Conservation (phyloP, 2,113 vertebrate genomes). For the Gopherus evgoodei region DNA sequence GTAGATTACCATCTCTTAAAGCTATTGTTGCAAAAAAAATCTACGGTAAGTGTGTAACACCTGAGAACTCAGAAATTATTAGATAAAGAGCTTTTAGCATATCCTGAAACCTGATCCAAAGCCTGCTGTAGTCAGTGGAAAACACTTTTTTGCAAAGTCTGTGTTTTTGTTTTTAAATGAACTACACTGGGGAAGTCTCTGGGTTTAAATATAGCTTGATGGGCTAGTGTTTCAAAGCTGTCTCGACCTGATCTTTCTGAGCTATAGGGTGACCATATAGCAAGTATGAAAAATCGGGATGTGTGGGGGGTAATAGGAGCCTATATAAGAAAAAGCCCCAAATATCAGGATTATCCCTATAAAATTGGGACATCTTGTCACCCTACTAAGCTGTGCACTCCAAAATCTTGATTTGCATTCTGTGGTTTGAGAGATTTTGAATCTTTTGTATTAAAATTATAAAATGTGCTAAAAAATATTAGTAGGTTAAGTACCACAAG, state of each 20-base stretch:
- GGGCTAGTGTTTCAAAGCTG: neutral
- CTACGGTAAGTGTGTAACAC: neutral
- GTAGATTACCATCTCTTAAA: neutral
- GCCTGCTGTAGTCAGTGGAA: neutral
- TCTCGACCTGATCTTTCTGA: neutral
- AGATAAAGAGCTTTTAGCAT: neutral
- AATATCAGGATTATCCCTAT: no score
- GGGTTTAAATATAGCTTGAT: neutral
- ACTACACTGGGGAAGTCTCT: neutral
- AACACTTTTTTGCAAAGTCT: neutral
- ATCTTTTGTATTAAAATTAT: neutral
- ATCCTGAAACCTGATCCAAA: neutral
- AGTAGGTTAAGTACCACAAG: neutral
- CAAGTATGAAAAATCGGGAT: no score
- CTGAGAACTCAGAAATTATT: neutral
- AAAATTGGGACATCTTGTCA: no score
- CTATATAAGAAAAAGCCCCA: no score
- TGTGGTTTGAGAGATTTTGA: neutral
- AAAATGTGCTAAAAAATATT: neutral
- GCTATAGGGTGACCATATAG: neutral
- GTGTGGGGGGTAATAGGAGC: no score
- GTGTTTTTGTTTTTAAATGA: neutral
- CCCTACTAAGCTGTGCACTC: neutral
- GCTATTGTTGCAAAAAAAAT: neutral
- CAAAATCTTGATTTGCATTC: neutral